A percentile compares a stretch with the other conserved stretches of the same genome.
These are phyloP conservation scores for Axis porcinus DNA, from an alignment of 2,113 vertebrate species.

Conservation along the genomic window DNA sequence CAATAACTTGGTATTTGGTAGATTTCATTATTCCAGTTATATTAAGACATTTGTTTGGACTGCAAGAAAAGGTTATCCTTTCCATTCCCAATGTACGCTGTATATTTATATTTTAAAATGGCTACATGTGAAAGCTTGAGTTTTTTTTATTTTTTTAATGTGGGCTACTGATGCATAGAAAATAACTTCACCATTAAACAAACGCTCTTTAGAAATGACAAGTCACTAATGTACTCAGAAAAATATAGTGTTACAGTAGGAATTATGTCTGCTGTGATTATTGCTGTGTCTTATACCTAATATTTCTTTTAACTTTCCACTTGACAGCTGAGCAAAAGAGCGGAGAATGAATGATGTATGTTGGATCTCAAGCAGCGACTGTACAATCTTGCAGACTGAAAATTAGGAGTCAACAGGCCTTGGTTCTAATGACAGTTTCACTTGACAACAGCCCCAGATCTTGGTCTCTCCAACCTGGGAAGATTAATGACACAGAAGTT, in stretches of 20 bases:
- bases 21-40: neutral
- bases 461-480: neutral
- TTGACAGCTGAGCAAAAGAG: neutral
- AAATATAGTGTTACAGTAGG: neutral
- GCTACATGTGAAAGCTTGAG: neutral
- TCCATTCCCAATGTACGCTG: neutral
- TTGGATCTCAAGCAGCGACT: neutral
- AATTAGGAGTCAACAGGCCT: constrained; percentile 12
- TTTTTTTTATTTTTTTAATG: neutral
- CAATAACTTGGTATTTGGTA: neutral
- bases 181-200: constrained; percentile 29
- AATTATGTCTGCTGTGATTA: constrained; percentile 26
- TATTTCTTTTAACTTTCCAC: constrained; percentile 36
- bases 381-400: neutral
- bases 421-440: constrained; percentile 12
- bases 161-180: neutral
- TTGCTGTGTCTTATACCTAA: neutral
- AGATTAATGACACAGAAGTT: constrained; percentile 15
- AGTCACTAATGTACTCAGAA: neutral
- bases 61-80: neutral
- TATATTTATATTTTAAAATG: neutral
- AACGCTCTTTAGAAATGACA: constrained; percentile 45
- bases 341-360: neutral
- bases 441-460: neutral
- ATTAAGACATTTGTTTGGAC: neutral